Evolutionary conservation across 1,140 invertebrate genomes (phyloP), one percentile per base, ranked within the genome.

Genomic region (Neelides sp.): DNA sequence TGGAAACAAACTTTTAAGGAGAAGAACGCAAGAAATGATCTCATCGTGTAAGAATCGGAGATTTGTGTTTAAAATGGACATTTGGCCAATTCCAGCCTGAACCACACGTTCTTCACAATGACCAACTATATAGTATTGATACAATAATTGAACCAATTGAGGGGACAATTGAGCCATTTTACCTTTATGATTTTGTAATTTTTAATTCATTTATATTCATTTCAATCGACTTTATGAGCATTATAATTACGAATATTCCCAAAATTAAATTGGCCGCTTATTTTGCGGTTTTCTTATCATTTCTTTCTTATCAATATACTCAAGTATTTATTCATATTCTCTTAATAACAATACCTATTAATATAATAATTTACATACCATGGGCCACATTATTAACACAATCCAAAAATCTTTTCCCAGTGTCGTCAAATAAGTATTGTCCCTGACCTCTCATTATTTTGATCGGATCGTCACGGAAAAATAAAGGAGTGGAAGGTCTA

Each of bases 311-410:
- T 37, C 37, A 12, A 36, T 24, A 37, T 27, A 15, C 15, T 12
- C 13, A 26, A 49, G 2, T 20, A 17, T 47, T 36, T 12, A 59
- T n/a, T 32, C 20, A 26, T 1, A 37, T 27, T n/a, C 4, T 17
- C 15, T 1, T 13, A 4, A 10, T 15, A 12, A 26, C 19, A 52
- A 28, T 34, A 30, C 4, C 23, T 48, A 30, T 32, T 15, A 28
- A 42, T 23, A 43, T 35, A 23, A n/a, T 19, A 24, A 39, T 57
- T 61, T 65, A n/a, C n/a, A n/a, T 64, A 75, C 75, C 75, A 68
- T 79, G 77, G 43, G 76, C 75, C 5, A 76, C 73, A 65, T 75
- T 78, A 56, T 73, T 76, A 54, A 78, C 78, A 61, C 77, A 79
- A 55, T 78, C 76, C 20, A 79, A 58, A 58, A 72, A 78, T 50